phyloP scores from a whole-genome alignment of 2,888 invertebrate species.

The Microctonus hyperodae region DNA sequence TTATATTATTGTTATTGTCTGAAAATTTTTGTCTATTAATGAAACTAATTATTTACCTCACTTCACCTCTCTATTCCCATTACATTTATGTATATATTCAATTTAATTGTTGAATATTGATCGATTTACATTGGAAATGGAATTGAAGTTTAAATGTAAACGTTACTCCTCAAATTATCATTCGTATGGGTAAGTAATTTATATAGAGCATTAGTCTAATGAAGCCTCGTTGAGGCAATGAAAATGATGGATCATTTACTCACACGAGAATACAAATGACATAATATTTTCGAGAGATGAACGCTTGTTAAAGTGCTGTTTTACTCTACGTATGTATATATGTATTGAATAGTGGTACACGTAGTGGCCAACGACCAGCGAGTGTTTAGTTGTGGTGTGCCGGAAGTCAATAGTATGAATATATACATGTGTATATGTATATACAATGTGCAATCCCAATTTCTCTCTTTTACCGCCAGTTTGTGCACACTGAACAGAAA shows the following conservation, averaged over 20 bases:
- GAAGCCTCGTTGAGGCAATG: slow-evolving; percentile 13
- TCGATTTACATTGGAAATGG: not conserved
- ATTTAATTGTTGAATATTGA: not conserved
- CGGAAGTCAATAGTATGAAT: slow-evolving; percentile 11
- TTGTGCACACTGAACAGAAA: not conserved
- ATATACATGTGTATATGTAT: not conserved
- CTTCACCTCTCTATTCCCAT: not conserved
- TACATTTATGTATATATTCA: not conserved
- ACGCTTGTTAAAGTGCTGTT: slow-evolving; percentile 15
- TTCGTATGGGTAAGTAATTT: slow-evolving; percentile 22
- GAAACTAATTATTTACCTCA: not conserved
- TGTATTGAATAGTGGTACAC: not conserved
- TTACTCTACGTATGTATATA: not conserved
- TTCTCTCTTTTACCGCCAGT: not conserved
- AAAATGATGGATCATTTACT: slow-evolving; percentile 17
- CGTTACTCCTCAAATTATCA: not conserved
- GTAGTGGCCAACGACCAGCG: not conserved
- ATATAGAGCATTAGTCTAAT: slow-evolving; percentile 23
- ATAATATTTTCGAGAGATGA: slow-evolving; percentile 18
- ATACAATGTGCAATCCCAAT: not conserved
- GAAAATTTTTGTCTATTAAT: slow-evolving; percentile 45
- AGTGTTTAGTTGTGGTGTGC: slow-evolving; percentile 25
- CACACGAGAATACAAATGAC: slow-evolving; percentile 14
- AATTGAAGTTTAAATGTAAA: not conserved
- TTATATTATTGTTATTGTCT: slow-evolving; percentile 56